These are phyloP conservation scores for Amblyornis subalaris DNA, from an alignment of 2,113 vertebrate species.

Conservation along the genomic window DNA sequence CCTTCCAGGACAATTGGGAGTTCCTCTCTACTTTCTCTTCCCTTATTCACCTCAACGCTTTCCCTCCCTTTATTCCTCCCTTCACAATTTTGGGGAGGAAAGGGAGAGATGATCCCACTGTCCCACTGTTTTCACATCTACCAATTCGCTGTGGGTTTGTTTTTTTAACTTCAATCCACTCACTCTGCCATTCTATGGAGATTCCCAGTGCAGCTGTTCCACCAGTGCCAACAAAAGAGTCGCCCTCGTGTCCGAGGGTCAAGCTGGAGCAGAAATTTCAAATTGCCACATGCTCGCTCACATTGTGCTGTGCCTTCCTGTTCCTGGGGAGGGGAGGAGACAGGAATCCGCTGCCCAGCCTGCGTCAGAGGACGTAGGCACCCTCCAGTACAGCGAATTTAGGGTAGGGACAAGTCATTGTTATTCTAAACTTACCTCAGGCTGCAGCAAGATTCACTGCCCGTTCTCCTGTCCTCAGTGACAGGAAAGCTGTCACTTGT, in stretches of 20 bases:
- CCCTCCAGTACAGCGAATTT: background rate
- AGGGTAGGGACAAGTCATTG: background rate
- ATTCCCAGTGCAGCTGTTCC: background rate
- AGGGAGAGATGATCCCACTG: background rate
- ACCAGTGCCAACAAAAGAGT: background rate
- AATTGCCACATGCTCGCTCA: conserved; percentile 1
- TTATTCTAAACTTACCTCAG: conserved; percentile 33
- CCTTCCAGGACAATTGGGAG: background rate
- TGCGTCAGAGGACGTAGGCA: conserved; percentile 12
- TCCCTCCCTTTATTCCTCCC: background rate
- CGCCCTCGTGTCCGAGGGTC: background rate
- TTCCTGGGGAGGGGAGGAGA: background rate
- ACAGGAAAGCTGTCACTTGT: conserved; percentile 62
- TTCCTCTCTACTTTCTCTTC: background rate
- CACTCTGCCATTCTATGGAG: background rate
- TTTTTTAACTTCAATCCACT: background rate
- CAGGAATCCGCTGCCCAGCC: conserved; percentile 17
- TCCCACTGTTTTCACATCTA: background rate
- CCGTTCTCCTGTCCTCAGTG: conserved; percentile 14
- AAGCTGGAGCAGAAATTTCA: background rate
- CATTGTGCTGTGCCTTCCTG: conserved; percentile 44
- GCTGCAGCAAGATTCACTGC: background rate
- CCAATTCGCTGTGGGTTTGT: no score
- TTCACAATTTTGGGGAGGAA: background rate
- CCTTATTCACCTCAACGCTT: background rate